Percentiles rank a stretch among this genome's conserved stretches.
phyloP scores from a whole-genome alignment of 2,113 vertebrate species.

The Gulo gulo region DNA sequence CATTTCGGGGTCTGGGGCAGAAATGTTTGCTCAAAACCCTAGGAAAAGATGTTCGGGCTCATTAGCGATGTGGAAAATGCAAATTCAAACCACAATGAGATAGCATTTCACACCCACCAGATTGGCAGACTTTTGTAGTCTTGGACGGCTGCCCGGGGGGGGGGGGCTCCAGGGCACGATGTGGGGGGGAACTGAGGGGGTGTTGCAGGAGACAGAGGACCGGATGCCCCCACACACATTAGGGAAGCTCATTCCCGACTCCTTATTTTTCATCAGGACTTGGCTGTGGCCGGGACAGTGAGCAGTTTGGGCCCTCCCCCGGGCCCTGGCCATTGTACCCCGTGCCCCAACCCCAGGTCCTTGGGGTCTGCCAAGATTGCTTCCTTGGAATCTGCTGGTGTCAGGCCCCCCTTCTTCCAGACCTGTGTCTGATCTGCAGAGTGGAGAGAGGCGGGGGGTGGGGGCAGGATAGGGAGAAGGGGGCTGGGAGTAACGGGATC shows the following conservation, averaged over 20 bases:
- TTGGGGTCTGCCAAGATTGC: not conserved
- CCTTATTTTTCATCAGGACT: not conserved
- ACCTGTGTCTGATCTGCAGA: not conserved
- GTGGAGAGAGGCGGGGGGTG: fast-evolving
- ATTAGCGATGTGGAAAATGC: not conserved
- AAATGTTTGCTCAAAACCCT: not conserved
- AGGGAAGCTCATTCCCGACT: not conserved
- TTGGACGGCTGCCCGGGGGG: not conserved
- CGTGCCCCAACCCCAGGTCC: not conserved
- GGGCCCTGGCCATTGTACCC: not conserved
- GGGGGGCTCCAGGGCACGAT: not conserved
- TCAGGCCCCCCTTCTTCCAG: not conserved
- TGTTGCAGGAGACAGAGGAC: not conserved
- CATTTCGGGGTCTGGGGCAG: not conserved
- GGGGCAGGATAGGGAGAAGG: not conserved
- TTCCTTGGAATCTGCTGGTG: not conserved
- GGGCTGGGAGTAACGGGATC: not conserved
- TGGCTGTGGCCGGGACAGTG: not conserved
- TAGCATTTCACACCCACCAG: not conserved
- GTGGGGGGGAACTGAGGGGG: not conserved
- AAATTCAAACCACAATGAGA: not conserved
- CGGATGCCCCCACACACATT: fast-evolving
- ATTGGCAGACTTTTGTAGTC: not conserved
- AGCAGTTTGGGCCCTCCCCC: not conserved
- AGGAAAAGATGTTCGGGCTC: not conserved